Evolutionary conservation across 2,888 invertebrate species (phyloP), one percentile per base, ranked within the genome.

Genomic region (Mimachlamys varia): DNA sequence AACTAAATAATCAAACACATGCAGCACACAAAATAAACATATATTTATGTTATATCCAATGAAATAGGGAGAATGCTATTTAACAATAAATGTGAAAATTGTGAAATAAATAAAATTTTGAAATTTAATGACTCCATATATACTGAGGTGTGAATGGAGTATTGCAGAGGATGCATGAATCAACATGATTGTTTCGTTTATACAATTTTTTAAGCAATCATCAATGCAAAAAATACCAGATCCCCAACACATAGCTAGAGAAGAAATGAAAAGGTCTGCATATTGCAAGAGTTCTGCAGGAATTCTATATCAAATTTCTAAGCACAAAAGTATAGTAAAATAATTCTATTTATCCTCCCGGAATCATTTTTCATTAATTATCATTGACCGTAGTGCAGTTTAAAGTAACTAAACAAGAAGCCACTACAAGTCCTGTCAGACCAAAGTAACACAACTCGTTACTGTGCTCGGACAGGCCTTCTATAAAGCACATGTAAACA

Each of bases 1-100:
- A 76, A 76, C 76, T 76, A 76, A 76, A 76, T 76, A 76, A 76
- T 76, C 76, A 58, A 58, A 58, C 58, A 76, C 76, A 76, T 76
- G 76, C 76, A 76, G 76, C 76, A 76, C 33, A 76, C 76, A 76
- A 76, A 76, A 76, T 76, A 76, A 76, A 76, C 76, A 76, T 76
- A 33, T 76, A 76, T 27, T 33, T 76, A 76, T 33, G 76, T 76
- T 33, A 76, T 27, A 76, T 5, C 76, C 76, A 76, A 76, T 76
- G 76, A 76, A 76, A 76, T 76, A 76, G 76, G 76, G 76, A 76
- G 76, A 76, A 76, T 76, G 76, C 33, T n/a, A 1, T n/a, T 22
- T 22, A n/a, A 62, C n/a, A 62, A 62, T n/a, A 62, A 62, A n/a
- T 0, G 62, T 62, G 7, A 62, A 62, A 53, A 53, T 53, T 15